Conservation (phyloP, 2,888 invertebrate species). For the Drosophila borealis region DNA sequence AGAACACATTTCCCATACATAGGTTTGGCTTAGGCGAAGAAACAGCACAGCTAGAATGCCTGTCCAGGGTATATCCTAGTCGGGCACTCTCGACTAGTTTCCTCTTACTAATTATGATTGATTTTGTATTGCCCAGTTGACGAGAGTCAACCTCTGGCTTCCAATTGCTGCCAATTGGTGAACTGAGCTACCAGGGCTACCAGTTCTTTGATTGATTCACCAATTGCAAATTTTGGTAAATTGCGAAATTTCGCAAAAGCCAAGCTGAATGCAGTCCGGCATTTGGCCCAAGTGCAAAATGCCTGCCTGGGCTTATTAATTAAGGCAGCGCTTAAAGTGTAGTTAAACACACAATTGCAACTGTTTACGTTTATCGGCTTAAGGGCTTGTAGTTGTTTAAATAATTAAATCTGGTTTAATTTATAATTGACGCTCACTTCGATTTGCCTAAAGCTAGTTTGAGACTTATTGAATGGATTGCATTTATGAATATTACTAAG, state of each 20-base stretch:
- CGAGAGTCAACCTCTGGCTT: too few relatives aligned
- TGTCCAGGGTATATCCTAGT: not conserved
- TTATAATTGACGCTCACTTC: not conserved
- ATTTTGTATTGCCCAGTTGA: not conserved
- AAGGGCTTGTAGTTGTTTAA: constrained; percentile 3
- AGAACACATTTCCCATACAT: too few relatives aligned
- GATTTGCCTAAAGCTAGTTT: not conserved
- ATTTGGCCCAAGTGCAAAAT: constrained; percentile 9
- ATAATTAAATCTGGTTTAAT: constrained; percentile 11
- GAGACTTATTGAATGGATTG: not conserved
- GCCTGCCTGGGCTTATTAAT: constrained; percentile 29
- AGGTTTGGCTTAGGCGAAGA: too few relatives aligned
- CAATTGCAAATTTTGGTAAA: constrained; percentile 25
- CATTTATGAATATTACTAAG: not conserved
- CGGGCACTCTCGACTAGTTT: not conserved
- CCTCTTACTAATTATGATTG: constrained; percentile 16
- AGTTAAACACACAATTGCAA: constrained; percentile 29
- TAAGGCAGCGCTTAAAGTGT: constrained; percentile 21
- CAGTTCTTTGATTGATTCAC: constrained; percentile 46
- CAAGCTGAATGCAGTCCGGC: not conserved
- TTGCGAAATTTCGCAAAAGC: constrained; percentile 2
- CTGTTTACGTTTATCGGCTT: not conserved
- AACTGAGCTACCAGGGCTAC: constrained; percentile 18
- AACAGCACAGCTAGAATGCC: too few relatives aligned
- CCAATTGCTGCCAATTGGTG: constrained; percentile 33